Conservation (phyloP, 2,797 vertebrate genomes). For the Acridotheres tristis region DNA sequence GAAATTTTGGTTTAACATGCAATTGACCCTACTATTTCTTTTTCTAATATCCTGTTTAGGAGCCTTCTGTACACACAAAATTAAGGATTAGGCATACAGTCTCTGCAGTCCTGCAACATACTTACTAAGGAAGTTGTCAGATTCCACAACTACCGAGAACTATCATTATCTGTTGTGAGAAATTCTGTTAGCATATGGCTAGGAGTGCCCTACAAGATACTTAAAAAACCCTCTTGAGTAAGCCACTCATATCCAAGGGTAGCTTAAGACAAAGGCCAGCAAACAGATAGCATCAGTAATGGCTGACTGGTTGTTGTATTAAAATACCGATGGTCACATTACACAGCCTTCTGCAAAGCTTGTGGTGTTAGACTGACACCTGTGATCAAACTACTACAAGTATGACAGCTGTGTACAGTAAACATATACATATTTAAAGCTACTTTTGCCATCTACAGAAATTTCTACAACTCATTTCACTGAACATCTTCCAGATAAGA, state of each 20-base stretch:
- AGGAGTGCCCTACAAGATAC: background rate
- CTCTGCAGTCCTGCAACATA: background rate
- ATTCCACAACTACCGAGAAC: background rate
- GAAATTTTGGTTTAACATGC: background rate
- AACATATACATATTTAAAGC: background rate
- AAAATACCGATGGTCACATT: background rate
- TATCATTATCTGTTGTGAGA: background rate
- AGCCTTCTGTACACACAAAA: background rate
- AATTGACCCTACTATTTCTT: background rate
- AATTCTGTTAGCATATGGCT: background rate
- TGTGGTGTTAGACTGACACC: background rate
- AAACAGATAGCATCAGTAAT: background rate
- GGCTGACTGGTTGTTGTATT: background rate
- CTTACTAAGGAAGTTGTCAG: background rate
- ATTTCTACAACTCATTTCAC: background rate
- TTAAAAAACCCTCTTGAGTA: background rate
- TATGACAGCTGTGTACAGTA: background rate
- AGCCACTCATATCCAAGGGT: background rate
- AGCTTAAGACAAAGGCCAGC: background rate
- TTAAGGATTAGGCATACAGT: background rate
- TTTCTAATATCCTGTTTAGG: background rate
- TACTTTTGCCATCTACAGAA: background rate
- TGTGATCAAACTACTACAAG: background rate
- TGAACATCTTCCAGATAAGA: rapidly evolving
- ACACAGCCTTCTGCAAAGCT: background rate